Evolutionary conservation across 2,888 invertebrate species (phyloP), one percentile per base, ranked within the genome.

Genomic region (Poecilobothrus nobilitatus): DNA sequence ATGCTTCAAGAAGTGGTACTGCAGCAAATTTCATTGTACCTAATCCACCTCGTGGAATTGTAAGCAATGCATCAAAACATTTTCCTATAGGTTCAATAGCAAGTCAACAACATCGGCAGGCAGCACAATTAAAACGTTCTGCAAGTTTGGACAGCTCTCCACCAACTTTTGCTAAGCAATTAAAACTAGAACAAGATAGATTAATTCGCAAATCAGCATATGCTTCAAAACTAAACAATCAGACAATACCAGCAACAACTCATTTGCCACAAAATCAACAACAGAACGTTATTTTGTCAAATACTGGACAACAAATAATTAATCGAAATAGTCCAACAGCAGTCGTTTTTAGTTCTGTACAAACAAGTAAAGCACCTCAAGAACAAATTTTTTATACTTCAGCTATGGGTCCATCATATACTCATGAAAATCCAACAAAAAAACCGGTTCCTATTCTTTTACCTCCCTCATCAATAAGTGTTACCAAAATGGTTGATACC

Each of bases 81-180:
- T 71, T 71, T 27, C 76, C 78, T 12, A 77, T 79, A 9, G 75
- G 78, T 1, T 79, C 81, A 21, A 81, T 80, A 62, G 80, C 81
- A 64, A 81, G 80, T 72, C 73, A 78, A 2, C 78, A 78, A 34
- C 79, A 79, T 69, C 78, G 80, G 71, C 78, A 77, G 63, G 71
- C 74, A 61, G 74, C 74, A 15, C 74, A 74, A 18, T 67, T 78
- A 6, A 81, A 81, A 71, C 75, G 81, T 1, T 78, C 81, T 0
- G 72, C 76, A 0, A 79, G 79, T 7, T 71, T 80, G n/a, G 81
- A 81, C 66, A 78, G 80, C 6, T 69, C 74, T 0, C 67, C 74
- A 33, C 68, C 71, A 1, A 27, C 70, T 8, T 68, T 73, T 27
- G 68, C 73, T 0, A 78, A 78, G 67, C 79, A 78, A 12, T 76